A percentile compares a stretch with the other conserved stretches of the same genome.
Conservation (phyloP, 2,113 vertebrate species). For the Bolborhynchus lineola region DNA sequence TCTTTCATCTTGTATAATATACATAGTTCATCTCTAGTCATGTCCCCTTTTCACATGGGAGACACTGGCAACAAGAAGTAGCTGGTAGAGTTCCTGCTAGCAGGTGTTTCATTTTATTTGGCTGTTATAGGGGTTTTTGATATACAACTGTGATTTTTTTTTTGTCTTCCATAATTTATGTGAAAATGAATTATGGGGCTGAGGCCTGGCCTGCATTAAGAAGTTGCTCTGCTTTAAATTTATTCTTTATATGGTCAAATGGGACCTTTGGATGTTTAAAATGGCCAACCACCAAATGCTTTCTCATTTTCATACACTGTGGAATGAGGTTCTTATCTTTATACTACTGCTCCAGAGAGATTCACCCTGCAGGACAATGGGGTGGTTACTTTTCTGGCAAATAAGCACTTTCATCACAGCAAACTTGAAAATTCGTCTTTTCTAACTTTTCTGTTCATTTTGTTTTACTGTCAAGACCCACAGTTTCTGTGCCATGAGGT, state of each 20-base stretch:
- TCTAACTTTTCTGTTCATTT: background rate
- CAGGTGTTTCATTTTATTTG: background rate
- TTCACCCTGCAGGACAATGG: background rate
- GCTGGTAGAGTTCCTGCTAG: background rate
- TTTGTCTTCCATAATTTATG: background rate
- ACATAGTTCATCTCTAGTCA: background rate
- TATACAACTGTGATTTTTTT: background rate
- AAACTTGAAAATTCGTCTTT: background rate
- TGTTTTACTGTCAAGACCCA: background rate
- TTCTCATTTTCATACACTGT: background rate
- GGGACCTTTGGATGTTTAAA: background rate
- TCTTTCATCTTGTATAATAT: background rate
- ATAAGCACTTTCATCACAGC: background rate
- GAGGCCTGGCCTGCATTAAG: background rate
- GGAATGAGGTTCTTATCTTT: background rate
- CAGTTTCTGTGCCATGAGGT: background rate
- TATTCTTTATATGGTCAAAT: background rate
- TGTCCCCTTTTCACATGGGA: background rate
- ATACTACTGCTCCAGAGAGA: background rate
- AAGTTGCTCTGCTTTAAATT: background rate
- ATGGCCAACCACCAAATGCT: background rate
- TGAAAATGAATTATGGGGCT: background rate
- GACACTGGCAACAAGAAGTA: background rate
- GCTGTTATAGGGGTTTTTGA: background rate
- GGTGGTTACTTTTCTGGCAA: background rate